Conservation (phyloP, 1,140 invertebrate genomes). For the Trinorchestia longiramus region DNA sequence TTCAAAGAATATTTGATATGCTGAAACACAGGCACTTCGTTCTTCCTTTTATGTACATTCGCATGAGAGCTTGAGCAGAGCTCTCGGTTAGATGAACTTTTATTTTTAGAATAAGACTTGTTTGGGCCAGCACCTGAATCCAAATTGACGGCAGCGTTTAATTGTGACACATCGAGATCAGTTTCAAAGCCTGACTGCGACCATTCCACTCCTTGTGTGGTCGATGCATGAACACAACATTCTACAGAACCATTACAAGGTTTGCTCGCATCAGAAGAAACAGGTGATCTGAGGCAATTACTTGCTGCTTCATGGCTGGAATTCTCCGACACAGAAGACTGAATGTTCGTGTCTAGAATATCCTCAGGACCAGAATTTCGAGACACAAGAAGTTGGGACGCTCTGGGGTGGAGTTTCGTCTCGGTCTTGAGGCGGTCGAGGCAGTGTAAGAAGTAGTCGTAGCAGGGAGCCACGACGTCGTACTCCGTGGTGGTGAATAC, state of each 20-base stretch:
- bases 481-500: slow-evolving; percentile 85
- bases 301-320: background rate
- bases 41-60: background rate
- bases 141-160: background rate
- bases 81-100: background rate
- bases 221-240: background rate
- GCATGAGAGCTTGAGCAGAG: background rate
- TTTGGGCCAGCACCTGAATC: background rate
- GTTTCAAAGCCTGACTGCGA: background rate
- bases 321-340: background rate
- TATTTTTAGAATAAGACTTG: background rate
- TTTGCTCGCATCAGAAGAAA: background rate
- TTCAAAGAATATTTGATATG: background rate
- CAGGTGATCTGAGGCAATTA: background rate
- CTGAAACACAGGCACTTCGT: background rate
- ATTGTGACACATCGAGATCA: background rate
- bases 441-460: slow-evolving; percentile 81
- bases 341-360: background rate
- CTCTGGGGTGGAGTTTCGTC: slow-evolving; percentile 56
- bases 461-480: slow-evolving; percentile 85
- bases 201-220: background rate
- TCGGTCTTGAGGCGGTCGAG: slow-evolving; percentile 69
- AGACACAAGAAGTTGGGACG: slow-evolving; percentile 72
- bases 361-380: background rate
- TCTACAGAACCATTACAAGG: background rate